Evolutionary conservation across 2,797 vertebrate species (phyloP).

Genomic region (Threskiornis aethiopicus): DNA sequence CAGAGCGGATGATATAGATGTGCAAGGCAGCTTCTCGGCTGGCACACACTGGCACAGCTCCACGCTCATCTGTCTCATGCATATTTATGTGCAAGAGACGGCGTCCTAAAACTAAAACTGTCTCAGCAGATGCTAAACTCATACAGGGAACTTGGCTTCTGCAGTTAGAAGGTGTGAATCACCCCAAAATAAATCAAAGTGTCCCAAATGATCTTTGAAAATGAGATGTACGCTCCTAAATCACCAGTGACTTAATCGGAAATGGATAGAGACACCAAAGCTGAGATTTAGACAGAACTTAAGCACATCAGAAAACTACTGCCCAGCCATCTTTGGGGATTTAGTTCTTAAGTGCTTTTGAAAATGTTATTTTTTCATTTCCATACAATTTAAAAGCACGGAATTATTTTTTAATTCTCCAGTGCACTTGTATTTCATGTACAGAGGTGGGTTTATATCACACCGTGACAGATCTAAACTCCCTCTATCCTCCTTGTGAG

Average conservation of each 20-base stretch:
- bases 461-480: neutral
- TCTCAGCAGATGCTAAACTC: neutral
- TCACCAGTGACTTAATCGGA: neutral
- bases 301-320: neutral
- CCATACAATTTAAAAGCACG: neutral
- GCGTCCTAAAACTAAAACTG: neutral
- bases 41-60: neutral
- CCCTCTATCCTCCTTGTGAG: neutral
- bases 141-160: neutral
- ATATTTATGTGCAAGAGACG: neutral
- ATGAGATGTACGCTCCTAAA: neutral
- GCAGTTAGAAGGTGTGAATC: neutral
- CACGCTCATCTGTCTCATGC: neutral
- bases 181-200: neutral
- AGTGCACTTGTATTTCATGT: neutral
- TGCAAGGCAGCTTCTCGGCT: neutral
- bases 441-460: neutral
- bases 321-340: accelerated
- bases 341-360: neutral
- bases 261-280: neutral
- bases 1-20: neutral
- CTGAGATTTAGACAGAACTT: neutral
- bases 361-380: neutral
- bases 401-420: neutral
- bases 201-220: neutral